A percentile compares a stretch with the other conserved stretches of the same genome.
These are phyloP conservation scores for Galbula dea DNA, from an alignment of 2,113 vertebrate genomes.

Conservation along the genomic window DNA sequence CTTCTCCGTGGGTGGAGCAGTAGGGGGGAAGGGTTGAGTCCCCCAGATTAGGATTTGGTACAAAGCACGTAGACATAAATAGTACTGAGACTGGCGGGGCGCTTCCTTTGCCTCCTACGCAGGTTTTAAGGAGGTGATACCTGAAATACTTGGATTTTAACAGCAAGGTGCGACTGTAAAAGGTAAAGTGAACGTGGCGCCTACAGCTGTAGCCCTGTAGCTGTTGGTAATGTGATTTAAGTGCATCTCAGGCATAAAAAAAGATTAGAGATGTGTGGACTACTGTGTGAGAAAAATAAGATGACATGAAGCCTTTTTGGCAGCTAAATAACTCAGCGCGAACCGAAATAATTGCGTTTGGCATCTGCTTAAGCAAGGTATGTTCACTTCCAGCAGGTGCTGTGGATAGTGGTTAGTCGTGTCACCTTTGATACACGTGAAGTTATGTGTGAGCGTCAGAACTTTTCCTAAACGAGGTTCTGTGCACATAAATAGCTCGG, in stretches of 20 bases:
- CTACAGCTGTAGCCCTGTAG: too few species aligned
- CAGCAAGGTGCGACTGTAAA: background rate
- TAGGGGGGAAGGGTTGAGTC: fast-evolving
- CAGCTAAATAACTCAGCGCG: background rate
- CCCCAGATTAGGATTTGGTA: fast-evolving
- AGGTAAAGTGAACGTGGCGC: fast-evolving
- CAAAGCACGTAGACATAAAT: too few species aligned
- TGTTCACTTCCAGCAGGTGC: fast-evolving
- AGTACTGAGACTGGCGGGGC: fast-evolving
- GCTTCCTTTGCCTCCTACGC: background rate
- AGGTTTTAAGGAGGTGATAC: background rate
- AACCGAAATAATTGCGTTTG: background rate
- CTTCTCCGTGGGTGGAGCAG: background rate
- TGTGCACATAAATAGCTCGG: too few species aligned
- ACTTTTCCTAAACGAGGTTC: background rate
- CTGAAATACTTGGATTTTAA: background rate
- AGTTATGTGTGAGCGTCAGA: fast-evolving
- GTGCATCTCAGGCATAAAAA: background rate
- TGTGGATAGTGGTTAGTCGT: background rate
- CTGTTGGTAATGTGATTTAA: background rate
- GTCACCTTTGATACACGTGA: background rate
- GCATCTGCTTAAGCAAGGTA: background rate
- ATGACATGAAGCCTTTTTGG: background rate
- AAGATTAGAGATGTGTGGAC: background rate
- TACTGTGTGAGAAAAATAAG: background rate